Evolutionary conservation across 2,113 vertebrate species (phyloP).

Genomic region (Dromaius novaehollandiae): DNA sequence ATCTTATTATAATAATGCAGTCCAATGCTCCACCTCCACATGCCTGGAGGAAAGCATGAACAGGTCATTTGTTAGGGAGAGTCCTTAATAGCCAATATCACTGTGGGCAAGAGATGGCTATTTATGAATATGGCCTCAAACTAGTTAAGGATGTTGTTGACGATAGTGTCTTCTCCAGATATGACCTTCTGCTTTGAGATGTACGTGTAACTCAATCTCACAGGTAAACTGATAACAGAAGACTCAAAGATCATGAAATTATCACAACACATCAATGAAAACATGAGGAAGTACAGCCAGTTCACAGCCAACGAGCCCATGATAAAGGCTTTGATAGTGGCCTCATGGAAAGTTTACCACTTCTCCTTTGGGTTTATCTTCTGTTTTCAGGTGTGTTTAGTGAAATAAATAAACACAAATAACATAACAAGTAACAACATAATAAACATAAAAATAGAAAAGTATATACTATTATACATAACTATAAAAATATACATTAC

Average conservation of each 20-base stretch:
- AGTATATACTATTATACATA: background rate
- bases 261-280: background rate
- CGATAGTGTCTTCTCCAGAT: background rate
- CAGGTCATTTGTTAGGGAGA: background rate
- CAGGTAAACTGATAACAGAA: background rate
- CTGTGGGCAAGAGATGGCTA: background rate
- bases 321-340: background rate
- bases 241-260: background rate
- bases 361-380: background rate
- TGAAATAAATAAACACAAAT: background rate
- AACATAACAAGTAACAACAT: too few relatives aligned
- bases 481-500: background rate
- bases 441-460: too few relatives aligned
- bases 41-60: fast-evolving
- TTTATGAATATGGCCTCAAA: background rate
- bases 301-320: background rate
- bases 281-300: background rate
- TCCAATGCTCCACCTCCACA: background rate
- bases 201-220: background rate
- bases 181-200: background rate
- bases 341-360: background rate
- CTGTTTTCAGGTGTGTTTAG: background rate
- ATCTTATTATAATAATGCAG: background rate
- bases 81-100: background rate
- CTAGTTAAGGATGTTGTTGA: background rate